Evolutionary conservation across 2,797 vertebrate genomes (phyloP).

Genomic region (Hydrolagus colliei): DNA sequence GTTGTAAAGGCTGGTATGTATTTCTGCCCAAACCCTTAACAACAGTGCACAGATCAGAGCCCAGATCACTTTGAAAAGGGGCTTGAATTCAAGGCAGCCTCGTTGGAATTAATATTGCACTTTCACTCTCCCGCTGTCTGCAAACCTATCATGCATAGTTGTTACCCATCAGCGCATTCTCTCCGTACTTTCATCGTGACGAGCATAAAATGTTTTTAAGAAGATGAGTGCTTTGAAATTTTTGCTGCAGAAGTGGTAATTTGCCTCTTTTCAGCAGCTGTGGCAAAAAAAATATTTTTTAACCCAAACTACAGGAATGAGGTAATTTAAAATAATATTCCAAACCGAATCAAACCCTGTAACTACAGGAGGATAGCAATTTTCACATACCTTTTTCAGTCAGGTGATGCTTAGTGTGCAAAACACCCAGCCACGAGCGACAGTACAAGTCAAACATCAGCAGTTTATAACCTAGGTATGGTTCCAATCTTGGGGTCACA

Average conservation of each 20-base stretch:
- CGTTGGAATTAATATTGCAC: neutral
- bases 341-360: neutral
- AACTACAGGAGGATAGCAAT: neutral
- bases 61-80: neutral
- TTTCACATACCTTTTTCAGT: neutral
- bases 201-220: neutral
- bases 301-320: neutral
- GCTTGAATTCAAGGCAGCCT: neutral
- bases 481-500: too few species aligned
- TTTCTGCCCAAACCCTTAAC: neutral
- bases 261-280: constrained; percentile 1
- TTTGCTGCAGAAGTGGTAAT: neutral
- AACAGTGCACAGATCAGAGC: neutral
- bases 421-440: neutral
- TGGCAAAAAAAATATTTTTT: neutral
- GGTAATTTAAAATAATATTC: constrained; percentile 1
- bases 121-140: neutral
- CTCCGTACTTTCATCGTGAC: neutral
- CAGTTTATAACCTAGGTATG: too few species aligned
- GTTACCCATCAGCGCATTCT: neutral
- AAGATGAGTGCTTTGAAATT: neutral
- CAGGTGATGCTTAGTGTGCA: neutral
- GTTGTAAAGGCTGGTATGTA: neutral
- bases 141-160: neutral
- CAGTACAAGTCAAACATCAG: too few species aligned